Percentiles rank a stretch among this genome's conserved stretches.
phyloP scores from a whole-genome alignment of 2,888 invertebrate genomes.

The Drosophila hamatofila region DNA sequence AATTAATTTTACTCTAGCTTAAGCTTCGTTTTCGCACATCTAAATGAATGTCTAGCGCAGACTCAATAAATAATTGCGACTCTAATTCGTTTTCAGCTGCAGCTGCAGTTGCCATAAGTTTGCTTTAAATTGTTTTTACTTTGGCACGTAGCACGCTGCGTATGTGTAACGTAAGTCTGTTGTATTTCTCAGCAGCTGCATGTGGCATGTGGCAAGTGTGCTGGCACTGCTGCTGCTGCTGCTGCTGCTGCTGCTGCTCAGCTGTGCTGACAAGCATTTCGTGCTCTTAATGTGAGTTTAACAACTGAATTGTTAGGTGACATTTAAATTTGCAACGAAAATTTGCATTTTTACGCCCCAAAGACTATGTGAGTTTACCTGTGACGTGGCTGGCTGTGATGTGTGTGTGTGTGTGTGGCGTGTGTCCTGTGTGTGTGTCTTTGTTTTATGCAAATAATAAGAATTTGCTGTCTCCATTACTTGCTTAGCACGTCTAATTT shows the following conservation, averaged over 20 bases:
- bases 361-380: constrained; percentile 12
- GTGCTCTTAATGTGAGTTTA: constrained; percentile 69
- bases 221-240: constrained; percentile 5
- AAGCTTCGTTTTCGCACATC: neutral
- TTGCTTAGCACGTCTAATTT: constrained; percentile 60
- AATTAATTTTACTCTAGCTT: neutral
- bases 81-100: constrained; percentile 2
- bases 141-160: constrained; percentile 29
- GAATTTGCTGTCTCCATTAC: constrained; percentile 76
- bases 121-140: constrained; percentile 25
- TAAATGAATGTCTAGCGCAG: neutral
- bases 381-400: too few relatives aligned
- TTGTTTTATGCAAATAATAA: constrained; percentile 75
- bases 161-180: constrained; percentile 41
- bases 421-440: constrained; percentile 13
- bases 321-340: constrained; percentile 76
- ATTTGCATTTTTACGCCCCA: constrained; percentile 65
- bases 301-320: constrained; percentile 75
- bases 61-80: constrained; percentile 1
- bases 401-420: constrained; percentile 10
- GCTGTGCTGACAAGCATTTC: constrained; percentile 16
- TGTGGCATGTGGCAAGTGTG: constrained; percentile 36
- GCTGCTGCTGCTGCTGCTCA: neutral
- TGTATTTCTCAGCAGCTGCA: constrained; percentile 26
- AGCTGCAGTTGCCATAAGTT: neutral